Conservation (phyloP, 2,797 vertebrate genomes). For the Zonotrichia albicollis region DNA sequence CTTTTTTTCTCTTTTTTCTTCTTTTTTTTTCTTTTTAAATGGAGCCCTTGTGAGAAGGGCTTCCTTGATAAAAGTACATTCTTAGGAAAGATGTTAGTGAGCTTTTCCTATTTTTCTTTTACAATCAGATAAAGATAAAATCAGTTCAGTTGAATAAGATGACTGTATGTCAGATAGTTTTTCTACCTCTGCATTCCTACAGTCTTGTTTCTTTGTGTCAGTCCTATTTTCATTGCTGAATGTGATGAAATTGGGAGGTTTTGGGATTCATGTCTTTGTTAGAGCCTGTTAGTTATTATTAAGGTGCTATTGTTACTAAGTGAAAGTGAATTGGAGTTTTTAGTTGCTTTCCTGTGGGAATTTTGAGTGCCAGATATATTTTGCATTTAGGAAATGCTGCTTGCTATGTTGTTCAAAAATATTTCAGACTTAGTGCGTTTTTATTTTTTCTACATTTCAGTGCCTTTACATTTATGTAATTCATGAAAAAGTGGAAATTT, state of each 20-base stretch:
- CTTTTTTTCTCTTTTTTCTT: rapidly evolving
- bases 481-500: background rate
- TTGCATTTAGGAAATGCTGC: background rate
- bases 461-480: background rate
- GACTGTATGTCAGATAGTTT: slow-evolving; percentile 3
- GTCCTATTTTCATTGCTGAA: slow-evolving; percentile 16
- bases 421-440: background rate
- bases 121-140: background rate
- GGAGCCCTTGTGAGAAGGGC: background rate
- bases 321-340: background rate
- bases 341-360: background rate
- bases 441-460: background rate
- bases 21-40: background rate
- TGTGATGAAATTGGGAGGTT: background rate
- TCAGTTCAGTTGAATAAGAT: background rate
- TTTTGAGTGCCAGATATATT: background rate
- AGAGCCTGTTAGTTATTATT: background rate
- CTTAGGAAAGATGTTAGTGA: background rate
- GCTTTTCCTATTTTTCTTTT: background rate
- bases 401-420: background rate
- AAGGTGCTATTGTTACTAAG: background rate
- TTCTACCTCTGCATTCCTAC: background rate
- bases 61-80: background rate
- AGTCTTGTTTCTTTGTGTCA: background rate
- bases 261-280: background rate